These are phyloP conservation scores for Tetranychus truncatus DNA, from an alignment of 2,888 invertebrate species.

Conservation along the genomic window DNA sequence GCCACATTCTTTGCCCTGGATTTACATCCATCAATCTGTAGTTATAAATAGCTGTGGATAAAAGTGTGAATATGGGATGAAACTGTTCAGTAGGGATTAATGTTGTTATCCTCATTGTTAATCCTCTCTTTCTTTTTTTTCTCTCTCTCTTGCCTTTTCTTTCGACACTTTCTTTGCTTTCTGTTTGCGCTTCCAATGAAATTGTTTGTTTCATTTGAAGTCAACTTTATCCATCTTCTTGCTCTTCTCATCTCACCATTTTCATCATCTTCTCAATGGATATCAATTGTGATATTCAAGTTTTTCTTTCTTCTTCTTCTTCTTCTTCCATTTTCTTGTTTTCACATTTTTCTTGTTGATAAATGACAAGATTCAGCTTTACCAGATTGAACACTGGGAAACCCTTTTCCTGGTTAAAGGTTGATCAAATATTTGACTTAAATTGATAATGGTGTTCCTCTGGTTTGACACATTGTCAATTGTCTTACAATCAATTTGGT, in stretches of 20 bases:
- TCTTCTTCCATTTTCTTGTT: too few relatives aligned
- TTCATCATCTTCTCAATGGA: too few relatives aligned
- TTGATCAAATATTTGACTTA: neutral
- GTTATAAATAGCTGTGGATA: neutral
- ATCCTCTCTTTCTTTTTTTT: conserved; percentile 5
- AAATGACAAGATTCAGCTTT: too few relatives aligned
- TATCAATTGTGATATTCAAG: too few relatives aligned
- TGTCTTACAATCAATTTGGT: neutral
- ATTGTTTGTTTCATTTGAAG: neutral
- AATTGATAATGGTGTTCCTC: neutral
- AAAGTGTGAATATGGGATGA: neutral
- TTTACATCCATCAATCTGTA: neutral
- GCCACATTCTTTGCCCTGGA: neutral
- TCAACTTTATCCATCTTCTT: too few relatives aligned
- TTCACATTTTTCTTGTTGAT: too few relatives aligned
- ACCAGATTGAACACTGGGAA: too few relatives aligned
- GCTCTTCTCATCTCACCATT: too few relatives aligned
- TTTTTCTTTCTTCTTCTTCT: too few relatives aligned
- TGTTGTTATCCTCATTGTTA: neutral
- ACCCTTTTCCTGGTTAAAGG: neutral
- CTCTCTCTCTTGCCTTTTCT: neutral
- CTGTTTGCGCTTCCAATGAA: neutral
- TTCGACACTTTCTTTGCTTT: conserved; percentile 2
- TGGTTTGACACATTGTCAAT: neutral
- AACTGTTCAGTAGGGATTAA: neutral